Evolutionary conservation across 2,113 vertebrate genomes (phyloP).

Genomic region (Plestiodon gilberti): DNA sequence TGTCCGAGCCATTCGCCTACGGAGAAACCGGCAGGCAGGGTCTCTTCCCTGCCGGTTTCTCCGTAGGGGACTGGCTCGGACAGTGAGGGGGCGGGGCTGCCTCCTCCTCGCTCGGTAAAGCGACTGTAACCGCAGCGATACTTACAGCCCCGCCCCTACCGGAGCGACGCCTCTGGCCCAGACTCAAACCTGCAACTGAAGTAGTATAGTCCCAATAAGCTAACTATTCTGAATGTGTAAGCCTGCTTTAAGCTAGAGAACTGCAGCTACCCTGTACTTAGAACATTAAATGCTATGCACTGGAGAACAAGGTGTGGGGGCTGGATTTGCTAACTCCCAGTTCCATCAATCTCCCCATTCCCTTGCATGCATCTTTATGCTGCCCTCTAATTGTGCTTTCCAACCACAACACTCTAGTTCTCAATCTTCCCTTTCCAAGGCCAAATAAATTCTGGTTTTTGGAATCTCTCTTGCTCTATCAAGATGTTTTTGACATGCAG

Average conservation of each 20-base stretch:
- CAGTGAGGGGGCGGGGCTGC: no score
- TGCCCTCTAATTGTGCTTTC: background rate
- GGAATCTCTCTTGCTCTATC: background rate
- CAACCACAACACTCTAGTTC: background rate
- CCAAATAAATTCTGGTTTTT: background rate
- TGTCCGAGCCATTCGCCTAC: no score
- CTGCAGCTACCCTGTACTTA: background rate
- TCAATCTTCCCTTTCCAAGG: background rate
- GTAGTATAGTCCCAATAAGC: no score
- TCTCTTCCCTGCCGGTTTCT: no score
- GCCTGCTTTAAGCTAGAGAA: background rate
- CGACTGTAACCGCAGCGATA: no score
- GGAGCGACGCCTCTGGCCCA: no score
- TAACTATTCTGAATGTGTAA: background rate
- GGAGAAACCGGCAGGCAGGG: no score
- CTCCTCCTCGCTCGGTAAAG: no score
- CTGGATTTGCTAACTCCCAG: background rate
- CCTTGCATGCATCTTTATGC: background rate
- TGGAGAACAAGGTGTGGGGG: background rate
- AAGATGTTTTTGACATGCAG: background rate
- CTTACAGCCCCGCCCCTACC: no score
- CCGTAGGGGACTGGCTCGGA: no score
- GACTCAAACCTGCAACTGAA: no score
- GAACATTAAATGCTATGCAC: background rate
- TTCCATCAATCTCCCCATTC: background rate